Evolutionary conservation across 2,113 vertebrate genomes (phyloP).

Genomic region (Pelobates fuscus): DNA sequence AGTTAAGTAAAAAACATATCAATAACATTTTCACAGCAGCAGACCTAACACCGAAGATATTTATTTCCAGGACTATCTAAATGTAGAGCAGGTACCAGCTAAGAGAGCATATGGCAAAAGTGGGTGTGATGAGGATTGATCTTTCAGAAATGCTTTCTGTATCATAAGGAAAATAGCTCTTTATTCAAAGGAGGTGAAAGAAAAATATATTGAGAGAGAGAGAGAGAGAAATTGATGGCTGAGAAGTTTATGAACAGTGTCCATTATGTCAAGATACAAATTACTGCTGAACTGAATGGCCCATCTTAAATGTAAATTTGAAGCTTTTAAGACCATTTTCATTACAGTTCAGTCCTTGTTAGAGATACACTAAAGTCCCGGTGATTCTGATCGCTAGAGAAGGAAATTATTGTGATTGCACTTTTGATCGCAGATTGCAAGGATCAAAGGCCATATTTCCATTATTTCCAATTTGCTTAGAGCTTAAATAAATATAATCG

Average conservation of each 20-base stretch:
- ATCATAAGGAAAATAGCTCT: slow-evolving; percentile 34
- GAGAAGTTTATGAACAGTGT: slow-evolving; percentile 50
- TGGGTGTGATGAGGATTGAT: slow-evolving; percentile 20
- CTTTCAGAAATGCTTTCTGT: slow-evolving; percentile 23
- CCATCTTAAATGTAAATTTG: slow-evolving; percentile 52
- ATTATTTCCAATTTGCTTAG: slow-evolving; percentile 47
- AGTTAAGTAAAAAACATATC: background rate
- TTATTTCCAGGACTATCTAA: slow-evolving; percentile 9
- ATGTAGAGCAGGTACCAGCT: slow-evolving; percentile 3
- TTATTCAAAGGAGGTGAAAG: slow-evolving; percentile 41
- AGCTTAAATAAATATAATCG: slow-evolving; percentile 47
- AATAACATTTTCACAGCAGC: too few species aligned
- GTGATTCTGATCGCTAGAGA: slow-evolving; percentile 49
- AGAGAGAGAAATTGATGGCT: slow-evolving; percentile 48
- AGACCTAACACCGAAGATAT: background rate
- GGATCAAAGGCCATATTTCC: slow-evolving; percentile 49
- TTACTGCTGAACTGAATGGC: slow-evolving; percentile 51
- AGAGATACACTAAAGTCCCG: slow-evolving; percentile 50
- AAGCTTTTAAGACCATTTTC: slow-evolving; percentile 52
- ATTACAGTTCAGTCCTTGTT: slow-evolving; percentile 51
- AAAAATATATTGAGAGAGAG: slow-evolving; percentile 33
- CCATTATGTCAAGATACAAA: slow-evolving; percentile 52
- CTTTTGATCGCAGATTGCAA: slow-evolving; percentile 46
- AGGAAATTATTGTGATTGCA: slow-evolving; percentile 51
- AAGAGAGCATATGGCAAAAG: slow-evolving; percentile 1